Conservation (phyloP, 2,888 invertebrate species). For the Hedya salicella region DNA sequence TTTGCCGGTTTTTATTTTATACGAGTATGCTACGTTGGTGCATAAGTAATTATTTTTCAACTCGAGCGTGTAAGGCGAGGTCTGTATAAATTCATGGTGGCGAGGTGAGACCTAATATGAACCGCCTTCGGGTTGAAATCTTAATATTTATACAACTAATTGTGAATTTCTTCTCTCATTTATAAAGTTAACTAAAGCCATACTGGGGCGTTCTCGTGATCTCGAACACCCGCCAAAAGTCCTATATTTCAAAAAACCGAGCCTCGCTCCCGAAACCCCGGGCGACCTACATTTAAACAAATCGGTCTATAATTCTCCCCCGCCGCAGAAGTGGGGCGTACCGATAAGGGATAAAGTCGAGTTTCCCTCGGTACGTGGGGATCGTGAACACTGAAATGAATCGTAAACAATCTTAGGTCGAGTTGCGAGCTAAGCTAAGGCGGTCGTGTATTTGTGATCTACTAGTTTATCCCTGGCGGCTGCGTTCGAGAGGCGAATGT, state of each 20-base stretch:
- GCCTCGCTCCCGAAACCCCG: slow-evolving; percentile 22
- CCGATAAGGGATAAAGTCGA: slow-evolving; percentile 9
- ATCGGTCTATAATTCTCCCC: slow-evolving; percentile 29
- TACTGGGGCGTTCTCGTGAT: not conserved
- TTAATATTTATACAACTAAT: no score
- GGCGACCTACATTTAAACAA: slow-evolving; percentile 43
- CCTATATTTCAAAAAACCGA: slow-evolving; percentile 30
- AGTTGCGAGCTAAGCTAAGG: slow-evolving; percentile 19
- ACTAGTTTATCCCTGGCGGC: no score
- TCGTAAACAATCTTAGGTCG: slow-evolving; percentile 34
- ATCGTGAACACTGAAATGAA: slow-evolving; percentile 35
- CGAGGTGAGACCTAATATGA: no score
- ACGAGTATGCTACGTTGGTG: no score
- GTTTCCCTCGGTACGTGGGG: slow-evolving; percentile 15
- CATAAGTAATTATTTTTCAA: no score
- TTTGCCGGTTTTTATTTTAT: no score
- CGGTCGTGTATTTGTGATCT: slow-evolving; percentile 16
- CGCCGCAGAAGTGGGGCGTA: slow-evolving; percentile 4
- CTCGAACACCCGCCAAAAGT: slow-evolving; percentile 16
- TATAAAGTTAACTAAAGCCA: not conserved
- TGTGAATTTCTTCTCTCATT: not conserved
- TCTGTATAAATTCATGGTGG: no score
- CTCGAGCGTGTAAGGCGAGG: no score
- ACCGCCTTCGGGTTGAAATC: no score
- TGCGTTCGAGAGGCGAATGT: not conserved